Evolutionary conservation across 2,113 vertebrate genomes (phyloP), one percentile per base, ranked within the genome.

Genomic region (Eurystomus gularis): DNA sequence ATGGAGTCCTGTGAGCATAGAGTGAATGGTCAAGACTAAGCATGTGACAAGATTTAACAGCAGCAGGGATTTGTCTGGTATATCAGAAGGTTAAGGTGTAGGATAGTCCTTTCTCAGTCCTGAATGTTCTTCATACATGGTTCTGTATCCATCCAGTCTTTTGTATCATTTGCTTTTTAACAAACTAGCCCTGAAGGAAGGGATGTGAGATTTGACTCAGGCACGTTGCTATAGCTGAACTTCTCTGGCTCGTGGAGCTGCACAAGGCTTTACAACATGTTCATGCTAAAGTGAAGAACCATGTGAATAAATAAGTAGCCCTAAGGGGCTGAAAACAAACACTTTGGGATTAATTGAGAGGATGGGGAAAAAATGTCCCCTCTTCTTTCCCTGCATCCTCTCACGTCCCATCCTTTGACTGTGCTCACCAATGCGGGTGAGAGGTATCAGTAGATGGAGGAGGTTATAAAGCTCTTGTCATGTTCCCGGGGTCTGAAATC

Each of bases 401-500:
- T 70, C 48, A 70, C n/a, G 28, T 58, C 42, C 44, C 5, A 25
- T 57, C n/a, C 48, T 64, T 88, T 37, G 51, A 17, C 23, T 70
- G 3, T 16, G 26, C 31, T 86, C 35, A 35, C 28, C 21, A 79
- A 31, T 58, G 35, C 0, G 0, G 20, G 11, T 37, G 44, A 71
- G 89, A 25, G 28, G 31, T 20, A 60, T 86, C 3, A 1, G 37
- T 57, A n/a, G 72, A 39, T 52, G 7, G 18, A 73, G 20, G 10
- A 60, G 17, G 7, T 60, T 77, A n/a, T 37, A 86, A 75, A 88
- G 11, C 29, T 76, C 73, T 81, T 69, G 14, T 54, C 72, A 0
- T 19, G 17, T 76, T 95, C 61, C 35, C 35, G 52, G 25, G 57
- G 26, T 75, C 73, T 94, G 91, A 82, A 82, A 93, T 95, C 66